Base-by-base conservation (phyloP, 2,797 vertebrate genomes). In the Apogon talboti region DNA sequence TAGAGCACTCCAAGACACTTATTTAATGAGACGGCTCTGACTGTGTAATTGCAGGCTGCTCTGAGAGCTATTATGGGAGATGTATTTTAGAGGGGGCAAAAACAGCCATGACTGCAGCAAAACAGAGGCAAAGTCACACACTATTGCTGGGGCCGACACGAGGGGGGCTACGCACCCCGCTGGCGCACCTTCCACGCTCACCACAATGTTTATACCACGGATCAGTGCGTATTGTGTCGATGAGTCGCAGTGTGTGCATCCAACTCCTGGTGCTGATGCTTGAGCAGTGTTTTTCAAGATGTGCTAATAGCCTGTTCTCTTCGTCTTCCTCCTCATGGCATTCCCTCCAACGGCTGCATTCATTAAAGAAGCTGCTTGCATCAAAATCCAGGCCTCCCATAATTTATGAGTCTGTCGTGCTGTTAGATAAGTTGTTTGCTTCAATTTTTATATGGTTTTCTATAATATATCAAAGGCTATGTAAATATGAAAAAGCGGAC, bases 41-140 rank as follows among this genome's bases (percentile, higher is more conserved):
- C 80, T 79, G 83, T 74, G 86, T 90, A 89, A 92, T 91, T 92
- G 85, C 79, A 85, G 85, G 66, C 82, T 84, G 71, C 74, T 87
- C 74, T 41, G 19, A 76, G 76, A 79, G 78, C 77, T 85, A 87
- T 89, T 85, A 81, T 68, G 59, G 83, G 84, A 84, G 79, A 84
- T 86, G 74, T 83, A 82, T 88, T 86, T 88, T 83, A 61, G 24
- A 28, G 37, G 72, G 78, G 64, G 49, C 48, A 75, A 74, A 69
- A 83, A 81, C 62, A 77, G 72, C 76, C 66, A 87, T 82, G 81
- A 87, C 76, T 71, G 76, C 42, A 35, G 71, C 67, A 81, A 79
- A 86, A 83, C 46, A 3, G 13, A 64, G 62, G 66, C 50, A 33
- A 63, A 79, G 56, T 71, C 52, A 42, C 55, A 44, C 58, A 51